phyloP scores from a whole-genome alignment of 2,797 vertebrate genomes.

The Alauda arvensis region DNA sequence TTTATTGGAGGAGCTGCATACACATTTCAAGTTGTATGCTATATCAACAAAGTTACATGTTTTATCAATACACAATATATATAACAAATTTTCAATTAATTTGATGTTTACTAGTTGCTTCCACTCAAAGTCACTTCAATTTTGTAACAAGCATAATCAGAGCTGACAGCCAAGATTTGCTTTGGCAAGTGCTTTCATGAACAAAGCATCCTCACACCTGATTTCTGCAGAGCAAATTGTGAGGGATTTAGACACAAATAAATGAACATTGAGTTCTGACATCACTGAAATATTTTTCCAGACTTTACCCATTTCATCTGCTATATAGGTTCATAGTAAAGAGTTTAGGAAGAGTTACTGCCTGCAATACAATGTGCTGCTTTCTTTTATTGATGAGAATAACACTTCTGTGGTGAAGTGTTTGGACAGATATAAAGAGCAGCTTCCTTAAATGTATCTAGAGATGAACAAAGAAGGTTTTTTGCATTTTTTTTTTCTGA shows the following conservation, averaged over 20 bases:
- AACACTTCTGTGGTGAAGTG: not conserved
- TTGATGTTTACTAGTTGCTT: not conserved
- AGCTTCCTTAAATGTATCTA: not conserved
- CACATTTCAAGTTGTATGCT: not conserved
- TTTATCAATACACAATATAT: not conserved
- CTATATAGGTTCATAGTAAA: not conserved
- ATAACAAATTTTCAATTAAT: not conserved
- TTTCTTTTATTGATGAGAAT: not conserved
- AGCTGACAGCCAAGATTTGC: not conserved
- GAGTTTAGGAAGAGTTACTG: not conserved
- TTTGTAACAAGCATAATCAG: not conserved
- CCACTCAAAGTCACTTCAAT: not conserved
- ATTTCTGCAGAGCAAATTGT: not conserved
- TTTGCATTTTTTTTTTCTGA: not conserved
- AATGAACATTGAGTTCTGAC: not conserved
- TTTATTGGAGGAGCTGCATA: not conserved
- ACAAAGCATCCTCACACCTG: not conserved
- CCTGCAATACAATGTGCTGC: not conserved
- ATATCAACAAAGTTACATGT: not conserved
- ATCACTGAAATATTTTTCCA: not conserved
- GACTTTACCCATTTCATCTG: not conserved
- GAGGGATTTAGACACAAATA: not conserved
- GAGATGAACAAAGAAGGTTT: not conserved
- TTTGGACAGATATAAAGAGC: not conserved
- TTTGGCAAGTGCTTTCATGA: conserved; percentile 4